Conservation (phyloP, 2,888 invertebrate genomes). For the Aspidiotus destructor region DNA sequence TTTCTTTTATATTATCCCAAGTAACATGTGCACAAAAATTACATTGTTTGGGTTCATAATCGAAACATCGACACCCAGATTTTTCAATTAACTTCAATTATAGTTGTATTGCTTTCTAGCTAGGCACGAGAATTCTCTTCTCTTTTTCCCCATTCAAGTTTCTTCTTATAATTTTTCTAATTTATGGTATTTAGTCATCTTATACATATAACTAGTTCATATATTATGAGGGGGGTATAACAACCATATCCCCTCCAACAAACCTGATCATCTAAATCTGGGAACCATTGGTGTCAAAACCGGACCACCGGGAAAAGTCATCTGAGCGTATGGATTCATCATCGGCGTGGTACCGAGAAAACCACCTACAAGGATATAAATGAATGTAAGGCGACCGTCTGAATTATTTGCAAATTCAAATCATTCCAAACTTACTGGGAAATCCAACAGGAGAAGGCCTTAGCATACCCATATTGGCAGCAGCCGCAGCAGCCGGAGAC, state of each 20-base stretch:
- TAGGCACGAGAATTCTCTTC: too few species aligned
- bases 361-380: conserved; percentile 28
- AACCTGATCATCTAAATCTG: conserved; percentile 74
- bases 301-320: conserved; percentile 48
- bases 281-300: conserved; percentile 62
- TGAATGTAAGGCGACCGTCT: background rate
- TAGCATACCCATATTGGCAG: conserved; percentile 36
- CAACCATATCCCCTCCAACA: conserved; percentile 48
- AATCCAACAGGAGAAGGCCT: conserved; percentile 35
- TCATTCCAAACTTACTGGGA: conserved; percentile 11
- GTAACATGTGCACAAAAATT: too few species aligned
- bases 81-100: too few species aligned
- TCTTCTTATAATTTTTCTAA: too few species aligned
- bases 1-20: too few species aligned
- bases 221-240: conserved; percentile 46
- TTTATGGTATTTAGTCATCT: too few species aligned
- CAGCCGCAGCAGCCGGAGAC: conserved; percentile 32
- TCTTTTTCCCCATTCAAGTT: too few species aligned
- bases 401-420: background rate
- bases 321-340: conserved; percentile 41
- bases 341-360: conserved; percentile 38
- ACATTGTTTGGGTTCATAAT: too few species aligned
- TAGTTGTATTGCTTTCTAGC: too few species aligned
- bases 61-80: too few species aligned
- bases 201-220: background rate